phyloP scores from a whole-genome alignment of 2,797 vertebrate species.

The Rhincodon typus region DNA sequence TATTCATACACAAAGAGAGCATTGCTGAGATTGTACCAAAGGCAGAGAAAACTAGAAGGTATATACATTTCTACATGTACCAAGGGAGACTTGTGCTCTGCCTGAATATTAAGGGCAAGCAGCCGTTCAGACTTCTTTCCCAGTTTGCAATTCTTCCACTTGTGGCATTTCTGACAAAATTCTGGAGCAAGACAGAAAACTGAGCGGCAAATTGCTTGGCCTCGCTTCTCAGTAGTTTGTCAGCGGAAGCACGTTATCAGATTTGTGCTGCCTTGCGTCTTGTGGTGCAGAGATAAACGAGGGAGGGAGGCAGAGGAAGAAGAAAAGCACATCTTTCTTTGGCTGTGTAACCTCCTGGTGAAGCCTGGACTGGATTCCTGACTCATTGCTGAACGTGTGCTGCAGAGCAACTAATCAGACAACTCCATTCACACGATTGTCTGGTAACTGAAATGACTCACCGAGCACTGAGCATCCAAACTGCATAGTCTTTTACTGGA shows the following conservation, averaged over 20 bases:
- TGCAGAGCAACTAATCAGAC: not conserved
- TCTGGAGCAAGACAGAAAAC: not conserved
- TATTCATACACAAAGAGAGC: not conserved
- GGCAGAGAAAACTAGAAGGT: too few species aligned
- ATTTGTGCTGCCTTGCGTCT: not conserved
- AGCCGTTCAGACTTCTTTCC: not conserved
- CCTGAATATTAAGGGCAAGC: not conserved
- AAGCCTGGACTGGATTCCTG: not conserved
- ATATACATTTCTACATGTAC: not conserved
- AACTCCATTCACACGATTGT: not conserved
- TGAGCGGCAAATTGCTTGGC: not conserved
- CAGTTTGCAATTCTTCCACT: not conserved
- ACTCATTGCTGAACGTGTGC: not conserved
- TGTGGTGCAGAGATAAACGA: not conserved
- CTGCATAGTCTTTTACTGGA: not conserved
- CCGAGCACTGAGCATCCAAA: not conserved
- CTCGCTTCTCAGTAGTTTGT: not conserved
- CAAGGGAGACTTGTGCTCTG: not conserved
- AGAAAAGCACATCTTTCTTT: not conserved
- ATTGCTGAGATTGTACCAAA: not conserved
- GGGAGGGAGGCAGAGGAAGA: not conserved
- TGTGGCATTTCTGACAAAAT: not conserved
- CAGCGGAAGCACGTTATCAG: conserved; percentile 3
- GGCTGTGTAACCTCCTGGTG: not conserved
- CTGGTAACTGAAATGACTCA: not conserved